Base-by-base conservation (phyloP, 2,797 vertebrate species). In the Muscicapa striata region DNA sequence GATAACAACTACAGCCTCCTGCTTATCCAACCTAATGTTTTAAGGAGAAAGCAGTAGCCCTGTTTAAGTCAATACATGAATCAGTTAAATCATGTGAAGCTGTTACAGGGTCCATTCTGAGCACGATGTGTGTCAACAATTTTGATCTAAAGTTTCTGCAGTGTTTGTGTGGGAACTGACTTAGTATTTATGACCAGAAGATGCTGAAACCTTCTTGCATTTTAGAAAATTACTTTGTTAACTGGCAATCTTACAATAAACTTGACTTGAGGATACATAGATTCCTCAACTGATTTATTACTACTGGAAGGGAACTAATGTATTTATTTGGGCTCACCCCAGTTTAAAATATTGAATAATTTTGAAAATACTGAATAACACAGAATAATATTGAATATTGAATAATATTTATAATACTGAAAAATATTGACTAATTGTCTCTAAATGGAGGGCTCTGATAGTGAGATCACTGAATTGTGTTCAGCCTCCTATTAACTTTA, bases 301-400 rank as follows among this genome's bases (percentile, higher is more conserved):
- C 14, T 59, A 10, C 40, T 45, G 34, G 21, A 86, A 55, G 10
- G 21, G 16, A 77, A 87, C 6, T 18, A 1, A n/a, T 40, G 32
- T 24, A 43, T 36, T 54, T 54, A 51, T 64, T 6, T 62, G 1
- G 9, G 3, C 6, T 69, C 48, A 32, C 3, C 4, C 2, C 4
- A 3, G 34, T 46, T 61, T 16, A 62, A 52, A 87, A 51, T 49
- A 72, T 6, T 26, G 4, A 84, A 55, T 62, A 41, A 12, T 30
- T 54, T 54, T 34, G 24, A 40, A 63, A 85, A 51, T 67, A 43
- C 6, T n/a, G 4, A 72, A 55, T 58, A 54, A 10, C 16, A 45
- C 29, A 23, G 2, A 16, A n/a, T 15, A 45, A 59, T 67, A 27
- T 3, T 18, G 27, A 48, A 40, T 64, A 55, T 34, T 41, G 6